Evolutionary conservation across 2,888 invertebrate species (phyloP), one percentile per base, ranked within the genome.

Genomic region (Marronus borbonicus): DNA sequence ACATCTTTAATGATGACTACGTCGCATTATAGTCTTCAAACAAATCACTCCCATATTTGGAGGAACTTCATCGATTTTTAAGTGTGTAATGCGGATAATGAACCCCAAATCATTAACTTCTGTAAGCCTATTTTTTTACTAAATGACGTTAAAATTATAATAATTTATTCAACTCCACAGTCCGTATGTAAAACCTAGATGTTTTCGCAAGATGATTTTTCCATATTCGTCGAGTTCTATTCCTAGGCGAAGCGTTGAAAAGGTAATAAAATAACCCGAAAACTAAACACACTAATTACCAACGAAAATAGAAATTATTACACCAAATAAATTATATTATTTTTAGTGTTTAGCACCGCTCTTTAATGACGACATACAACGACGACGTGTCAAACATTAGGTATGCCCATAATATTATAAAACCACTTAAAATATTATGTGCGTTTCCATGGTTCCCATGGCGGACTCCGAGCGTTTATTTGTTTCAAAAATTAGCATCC

Each of bases 251-350:
- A 20, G 20, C 8, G 55, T 58, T 58, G 55, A 58, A 58, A 58
- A 58, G 44, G 55, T 24, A 58, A 58, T 58, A 58, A 58, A 58
- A 58, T 58, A 17, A 8, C 20, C 55, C 24, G 20, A 58, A 58
- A 58, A 58, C 55, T 58, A 58, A 58, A 58, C 55, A 7, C 55
- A 58, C 55, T 58, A 58, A 58, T 58, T 20, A 58, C 0, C 17
- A n/a, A 58, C 55, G 55, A 58, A 58, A 58, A 58, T 20, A 20
- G 20, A 70, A 70, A 70, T 70, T 70, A 70, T 70, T 70, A 70
- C 70, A 55, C 60, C 60, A 74, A 74, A 74, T 74, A 74, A 74
- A 60, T 74, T 74, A 74, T 74, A 74, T 62, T 74, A 74, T 74
- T 74, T 62, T 74, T 74, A 74, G 55, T 28, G 44, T 60, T 74